Evolutionary conservation across 1,140 invertebrate genomes (phyloP), one percentile per base, ranked within the genome.

Genomic region (Achroia grisella): DNA sequence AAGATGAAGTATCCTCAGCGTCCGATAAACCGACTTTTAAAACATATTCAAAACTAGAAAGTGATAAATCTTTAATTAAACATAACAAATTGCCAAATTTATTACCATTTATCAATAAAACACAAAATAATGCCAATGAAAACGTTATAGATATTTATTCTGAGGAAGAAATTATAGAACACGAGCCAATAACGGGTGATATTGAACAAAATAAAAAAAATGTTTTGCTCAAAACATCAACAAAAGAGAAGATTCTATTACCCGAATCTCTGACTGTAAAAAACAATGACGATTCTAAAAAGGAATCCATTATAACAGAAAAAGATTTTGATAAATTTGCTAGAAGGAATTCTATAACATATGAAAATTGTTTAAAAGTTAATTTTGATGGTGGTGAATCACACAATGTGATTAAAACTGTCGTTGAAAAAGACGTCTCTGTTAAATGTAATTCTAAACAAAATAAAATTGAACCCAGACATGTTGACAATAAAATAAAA

Each of bases 261-360:
- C 11, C 34, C 3, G 29, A 10, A 46, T 39, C 23, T 40, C n/a
- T 29, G 40, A 61, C 27, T 35, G 27, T 36, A n/a, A 63, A 59
- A 42, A 46, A 30, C 12, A 58, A 52, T 46, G 69, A 68, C 39
- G 35, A 39, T 9, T 23, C 49, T 36, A 70, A 62, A 50, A 71
- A 67, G 45, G 76, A 82, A 41, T 35, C 59, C 13, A 71, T 83
- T 31, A 85, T 85, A 33, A 84, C 77, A 27, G 83, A 86, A 68
- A 82, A 74, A 40, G 83, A 86, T 52, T 86, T 86, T 56, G 83
- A 86, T 51, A 84, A 85, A 62, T 86, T 86, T 66, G 80, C 67
- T 4, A 60, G 83, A 61, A 57, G 83, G 39, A 86, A 86, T 56
- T 86, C 83, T 12, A 62, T 79, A 23, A 80, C 69, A 17, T 82